Percentiles rank a stretch among this genome's conserved stretches.
Evolutionary conservation across 2,113 vertebrate genomes (phyloP).

Genomic region (Heptranchias perlo): DNA sequence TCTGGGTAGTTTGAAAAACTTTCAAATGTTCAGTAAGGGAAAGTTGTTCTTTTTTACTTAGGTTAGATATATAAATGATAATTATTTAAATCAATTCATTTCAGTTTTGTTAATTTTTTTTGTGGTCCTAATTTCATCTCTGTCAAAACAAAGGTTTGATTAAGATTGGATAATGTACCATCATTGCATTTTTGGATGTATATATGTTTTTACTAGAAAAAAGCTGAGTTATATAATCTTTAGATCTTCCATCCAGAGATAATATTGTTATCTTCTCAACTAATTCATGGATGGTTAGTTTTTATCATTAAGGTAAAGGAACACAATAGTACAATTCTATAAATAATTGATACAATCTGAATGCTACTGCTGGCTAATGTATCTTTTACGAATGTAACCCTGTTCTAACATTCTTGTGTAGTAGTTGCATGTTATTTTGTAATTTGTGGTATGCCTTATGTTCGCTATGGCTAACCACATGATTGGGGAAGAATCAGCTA

Average conservation of each 20-base stretch:
- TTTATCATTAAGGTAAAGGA: not conserved
- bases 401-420: not conserved
- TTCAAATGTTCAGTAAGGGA: not conserved
- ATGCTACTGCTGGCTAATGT: not conserved
- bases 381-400: not conserved
- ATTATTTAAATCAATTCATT: not conserved
- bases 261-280: not conserved
- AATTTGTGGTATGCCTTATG: not conserved
- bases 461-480: not conserved
- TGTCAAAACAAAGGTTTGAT: not conserved
- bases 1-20: not conserved
- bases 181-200: not conserved
- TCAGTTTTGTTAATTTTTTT: not conserved
- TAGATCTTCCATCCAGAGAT: not conserved
- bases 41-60: not conserved
- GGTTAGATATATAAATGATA: not conserved
- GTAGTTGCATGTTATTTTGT: not conserved
- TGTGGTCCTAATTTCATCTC: not conserved
- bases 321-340: not conserved
- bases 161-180: not conserved
- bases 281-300: not conserved
- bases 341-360: not conserved
- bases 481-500: not conserved
- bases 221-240: not conserved
- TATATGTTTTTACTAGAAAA: not conserved